phyloP scores from a whole-genome alignment of 1,140 invertebrate genomes.

The Trichogramma pretiosum region DNA sequence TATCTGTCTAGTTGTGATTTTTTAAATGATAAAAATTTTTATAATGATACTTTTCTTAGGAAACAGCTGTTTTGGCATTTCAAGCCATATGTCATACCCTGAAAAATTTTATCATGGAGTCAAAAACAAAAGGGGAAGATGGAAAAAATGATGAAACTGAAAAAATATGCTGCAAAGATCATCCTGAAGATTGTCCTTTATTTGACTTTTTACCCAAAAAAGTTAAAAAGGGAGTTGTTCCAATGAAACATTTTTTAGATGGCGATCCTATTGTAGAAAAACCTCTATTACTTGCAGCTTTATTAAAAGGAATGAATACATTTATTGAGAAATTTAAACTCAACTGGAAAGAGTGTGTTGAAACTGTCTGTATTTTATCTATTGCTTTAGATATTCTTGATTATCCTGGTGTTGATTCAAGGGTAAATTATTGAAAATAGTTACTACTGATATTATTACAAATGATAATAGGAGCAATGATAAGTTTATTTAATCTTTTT shows the following conservation, averaged over 20 bases:
- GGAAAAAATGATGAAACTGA: conserved; percentile 1
- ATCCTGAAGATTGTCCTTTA: background rate
- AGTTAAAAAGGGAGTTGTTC: conserved; percentile 14
- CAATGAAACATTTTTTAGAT: conserved; percentile 24
- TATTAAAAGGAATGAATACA: conserved; percentile 53
- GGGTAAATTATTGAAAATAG: conserved; percentile 34
- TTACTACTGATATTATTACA: background rate
- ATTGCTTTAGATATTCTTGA: conserved; percentile 49
- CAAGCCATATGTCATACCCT: conserved; percentile 59
- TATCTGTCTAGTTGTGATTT: background rate
- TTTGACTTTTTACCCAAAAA: background rate
- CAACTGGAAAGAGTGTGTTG: conserved; percentile 63
- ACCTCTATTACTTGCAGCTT: conserved; percentile 47
- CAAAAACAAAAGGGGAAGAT: conserved; percentile 10
- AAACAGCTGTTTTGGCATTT: conserved; percentile 60
- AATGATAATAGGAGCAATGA: background rate
- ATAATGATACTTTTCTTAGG: conserved; percentile 31
- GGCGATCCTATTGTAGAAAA: conserved; percentile 37
- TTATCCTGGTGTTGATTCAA: conserved; percentile 44
- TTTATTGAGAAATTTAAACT: conserved; percentile 61
- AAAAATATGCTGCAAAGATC: background rate
- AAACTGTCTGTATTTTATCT: conserved; percentile 54
- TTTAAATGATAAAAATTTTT: conserved; percentile 20
- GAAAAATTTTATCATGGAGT: conserved; percentile 45
- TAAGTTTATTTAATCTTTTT: conserved; percentile 3